Evolutionary conservation across 2,888 invertebrate species (phyloP).

Genomic region (Apoda limacodes): DNA sequence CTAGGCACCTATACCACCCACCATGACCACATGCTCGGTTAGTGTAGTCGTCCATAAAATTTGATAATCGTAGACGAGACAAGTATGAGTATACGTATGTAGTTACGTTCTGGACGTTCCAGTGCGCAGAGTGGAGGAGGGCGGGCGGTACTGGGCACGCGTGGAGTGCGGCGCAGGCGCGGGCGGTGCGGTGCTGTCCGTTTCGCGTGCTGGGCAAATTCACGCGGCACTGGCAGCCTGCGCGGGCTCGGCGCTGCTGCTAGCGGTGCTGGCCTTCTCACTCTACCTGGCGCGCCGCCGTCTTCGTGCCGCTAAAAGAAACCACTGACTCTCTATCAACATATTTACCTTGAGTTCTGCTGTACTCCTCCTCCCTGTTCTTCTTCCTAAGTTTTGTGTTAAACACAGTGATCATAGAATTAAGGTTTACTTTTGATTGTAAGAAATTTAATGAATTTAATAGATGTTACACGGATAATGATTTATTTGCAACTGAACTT

Average conservation of each 20-base stretch:
- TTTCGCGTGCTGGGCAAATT: conserved; percentile 78
- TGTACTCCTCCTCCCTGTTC: neutral
- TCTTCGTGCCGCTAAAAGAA: conserved; percentile 25
- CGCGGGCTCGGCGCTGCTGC: conserved; percentile 75
- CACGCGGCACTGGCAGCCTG: conserved; percentile 79
- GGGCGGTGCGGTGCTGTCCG: conserved; percentile 72
- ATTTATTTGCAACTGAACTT: no score
- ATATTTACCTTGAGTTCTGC: no score
- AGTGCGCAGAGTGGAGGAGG: conserved; percentile 80
- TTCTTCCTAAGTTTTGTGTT: neutral
- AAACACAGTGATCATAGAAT: conserved; percentile 1
- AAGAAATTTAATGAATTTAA: no score
- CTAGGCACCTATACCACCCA: conserved; percentile 77
- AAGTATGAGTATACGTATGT: neutral
- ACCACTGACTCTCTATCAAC: no score
- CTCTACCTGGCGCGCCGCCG: conserved; percentile 54
- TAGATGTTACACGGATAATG: no score
- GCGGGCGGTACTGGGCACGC: conserved; percentile 79
- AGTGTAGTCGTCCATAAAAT: conserved; percentile 8
- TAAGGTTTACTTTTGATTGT: no score
- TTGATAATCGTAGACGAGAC: neutral
- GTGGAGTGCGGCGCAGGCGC: conserved; percentile 77
- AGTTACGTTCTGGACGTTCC: conserved; percentile 20
- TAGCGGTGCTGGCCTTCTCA: conserved; percentile 73
- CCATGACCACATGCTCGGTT: conserved; percentile 74